A percentile compares a stretch with the other conserved stretches of the same genome.
phyloP scores from a whole-genome alignment of 2,888 invertebrate genomes.

The Ypsolopha sequella region DNA sequence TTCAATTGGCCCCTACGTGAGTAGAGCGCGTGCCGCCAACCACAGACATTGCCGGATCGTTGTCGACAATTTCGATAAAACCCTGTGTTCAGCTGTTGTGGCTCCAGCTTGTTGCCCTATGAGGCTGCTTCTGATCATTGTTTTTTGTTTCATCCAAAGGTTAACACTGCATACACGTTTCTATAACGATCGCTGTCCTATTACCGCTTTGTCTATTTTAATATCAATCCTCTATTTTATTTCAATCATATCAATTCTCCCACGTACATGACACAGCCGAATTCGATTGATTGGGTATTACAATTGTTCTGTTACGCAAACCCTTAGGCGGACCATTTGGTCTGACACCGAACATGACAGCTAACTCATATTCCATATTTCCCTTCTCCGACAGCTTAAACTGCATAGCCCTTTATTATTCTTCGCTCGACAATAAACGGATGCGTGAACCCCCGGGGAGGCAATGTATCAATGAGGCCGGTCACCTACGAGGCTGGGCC shows the following conservation, averaged over 20 bases:
- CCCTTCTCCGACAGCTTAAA: constrained; percentile 17
- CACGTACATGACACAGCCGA: constrained; percentile 24
- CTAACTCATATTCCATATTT: constrained; percentile 38
- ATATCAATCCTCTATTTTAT: no score
- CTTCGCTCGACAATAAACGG: constrained; percentile 39
- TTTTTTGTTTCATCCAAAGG: background rate
- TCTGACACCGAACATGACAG: constrained; percentile 43
- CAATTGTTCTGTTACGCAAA: constrained; percentile 54
- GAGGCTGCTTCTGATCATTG: constrained; percentile 1
- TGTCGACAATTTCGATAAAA: constrained; percentile 49
- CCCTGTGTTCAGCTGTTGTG: constrained; percentile 38
- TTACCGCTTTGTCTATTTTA: background rate
- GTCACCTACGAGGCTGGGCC: constrained; percentile 32
- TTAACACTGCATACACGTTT: background rate
- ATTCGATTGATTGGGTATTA: constrained; percentile 62
- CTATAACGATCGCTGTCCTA: background rate
- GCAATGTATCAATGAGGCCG: constrained; percentile 39
- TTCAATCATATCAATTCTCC: constrained; percentile 34
- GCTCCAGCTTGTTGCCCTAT: background rate
- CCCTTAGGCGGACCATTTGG: constrained; percentile 27
- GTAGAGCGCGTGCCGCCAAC: constrained; percentile 52
- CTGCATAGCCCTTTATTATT: constrained; percentile 29
- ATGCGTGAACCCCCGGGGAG: constrained; percentile 26
- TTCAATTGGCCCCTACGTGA: constrained; percentile 60
- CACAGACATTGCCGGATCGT: constrained; percentile 37